Conservation (phyloP, 2,113 vertebrate genomes). For the Dipodomys stephensi region DNA sequence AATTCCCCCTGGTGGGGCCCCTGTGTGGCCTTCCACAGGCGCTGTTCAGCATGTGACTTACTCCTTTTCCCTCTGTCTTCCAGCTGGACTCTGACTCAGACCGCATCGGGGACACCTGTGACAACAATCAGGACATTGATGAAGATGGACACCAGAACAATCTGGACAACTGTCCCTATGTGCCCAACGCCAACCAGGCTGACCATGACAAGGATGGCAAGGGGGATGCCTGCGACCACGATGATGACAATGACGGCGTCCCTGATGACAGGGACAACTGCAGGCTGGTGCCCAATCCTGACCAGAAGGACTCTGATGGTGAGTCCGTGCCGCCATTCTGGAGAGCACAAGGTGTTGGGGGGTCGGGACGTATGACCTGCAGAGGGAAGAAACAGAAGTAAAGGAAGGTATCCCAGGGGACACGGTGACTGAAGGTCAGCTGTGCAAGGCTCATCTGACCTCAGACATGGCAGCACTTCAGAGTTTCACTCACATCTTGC, state of each 20-base stretch:
- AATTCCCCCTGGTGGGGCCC: not conserved
- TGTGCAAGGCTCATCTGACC: not conserved
- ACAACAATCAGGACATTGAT: constrained; percentile 99
- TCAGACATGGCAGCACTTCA: not conserved
- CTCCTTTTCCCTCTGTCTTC: not conserved
- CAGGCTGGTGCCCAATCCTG: constrained; percentile 94
- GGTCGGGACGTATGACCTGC: not conserved
- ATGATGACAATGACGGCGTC: constrained; percentile 99
- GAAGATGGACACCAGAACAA: constrained; percentile 99
- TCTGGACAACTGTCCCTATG: constrained; percentile 99
- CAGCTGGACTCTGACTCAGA: constrained; percentile 98
- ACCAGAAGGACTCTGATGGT: constrained; percentile 98
- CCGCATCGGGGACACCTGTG: constrained; percentile 95
- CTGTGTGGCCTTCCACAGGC: not conserved
- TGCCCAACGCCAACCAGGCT: constrained; percentile 97
- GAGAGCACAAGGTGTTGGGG: not conserved
- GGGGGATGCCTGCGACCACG: constrained; percentile 97
- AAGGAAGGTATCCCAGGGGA: not conserved
- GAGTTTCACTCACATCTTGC: constrained; percentile 48
- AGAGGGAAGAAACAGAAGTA: not conserved
- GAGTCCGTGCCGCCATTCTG: constrained; percentile 73
- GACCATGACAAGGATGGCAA: constrained; percentile 99
- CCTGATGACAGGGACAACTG: constrained; percentile 99
- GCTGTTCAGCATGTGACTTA: not conserved
- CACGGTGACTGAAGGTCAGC: not conserved